Evolutionary conservation across 2,113 vertebrate genomes (phyloP).

Genomic region (Scartelaos histophorus): DNA sequence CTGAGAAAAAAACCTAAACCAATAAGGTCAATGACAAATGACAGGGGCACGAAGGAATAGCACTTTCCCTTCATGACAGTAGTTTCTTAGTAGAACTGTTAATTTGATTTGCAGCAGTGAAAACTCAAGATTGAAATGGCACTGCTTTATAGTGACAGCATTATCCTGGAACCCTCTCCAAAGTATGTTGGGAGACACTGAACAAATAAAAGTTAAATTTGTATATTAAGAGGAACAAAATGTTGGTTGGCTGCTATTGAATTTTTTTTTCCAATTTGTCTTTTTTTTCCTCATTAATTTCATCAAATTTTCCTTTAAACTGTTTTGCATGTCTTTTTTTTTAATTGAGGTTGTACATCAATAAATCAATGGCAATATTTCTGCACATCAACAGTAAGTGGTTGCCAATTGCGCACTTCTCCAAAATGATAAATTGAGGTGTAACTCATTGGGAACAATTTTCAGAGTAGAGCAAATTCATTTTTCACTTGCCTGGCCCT

Average conservation of each 20-base stretch:
- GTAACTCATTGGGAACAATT: conserved; percentile 23
- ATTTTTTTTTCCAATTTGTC: background rate
- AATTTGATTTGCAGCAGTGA: background rate
- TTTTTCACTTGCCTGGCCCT: conserved; percentile 35
- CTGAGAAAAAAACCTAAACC: too few relatives aligned
- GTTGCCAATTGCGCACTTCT: conserved; percentile 5
- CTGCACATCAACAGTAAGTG: conserved; percentile 8
- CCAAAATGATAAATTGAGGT: conserved; percentile 14
- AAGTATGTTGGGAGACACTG: background rate
- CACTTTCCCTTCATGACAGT: background rate
- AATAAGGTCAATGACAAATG: background rate
- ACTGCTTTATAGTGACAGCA: too few relatives aligned
- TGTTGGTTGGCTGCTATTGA: background rate
- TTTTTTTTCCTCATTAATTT: background rate
- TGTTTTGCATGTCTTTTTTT: background rate
- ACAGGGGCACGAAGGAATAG: too few relatives aligned
- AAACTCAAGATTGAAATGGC: too few relatives aligned
- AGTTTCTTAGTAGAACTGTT: background rate
- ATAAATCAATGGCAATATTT: conserved; percentile 10
- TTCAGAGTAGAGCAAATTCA: conserved; percentile 29
- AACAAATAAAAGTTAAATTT: too few relatives aligned
- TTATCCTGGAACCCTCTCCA: too few relatives aligned
- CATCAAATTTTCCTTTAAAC: background rate
- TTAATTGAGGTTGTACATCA: background rate
- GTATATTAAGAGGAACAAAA: background rate